Conservation (phyloP, 2,797 vertebrate species). For the Alauda arvensis region DNA sequence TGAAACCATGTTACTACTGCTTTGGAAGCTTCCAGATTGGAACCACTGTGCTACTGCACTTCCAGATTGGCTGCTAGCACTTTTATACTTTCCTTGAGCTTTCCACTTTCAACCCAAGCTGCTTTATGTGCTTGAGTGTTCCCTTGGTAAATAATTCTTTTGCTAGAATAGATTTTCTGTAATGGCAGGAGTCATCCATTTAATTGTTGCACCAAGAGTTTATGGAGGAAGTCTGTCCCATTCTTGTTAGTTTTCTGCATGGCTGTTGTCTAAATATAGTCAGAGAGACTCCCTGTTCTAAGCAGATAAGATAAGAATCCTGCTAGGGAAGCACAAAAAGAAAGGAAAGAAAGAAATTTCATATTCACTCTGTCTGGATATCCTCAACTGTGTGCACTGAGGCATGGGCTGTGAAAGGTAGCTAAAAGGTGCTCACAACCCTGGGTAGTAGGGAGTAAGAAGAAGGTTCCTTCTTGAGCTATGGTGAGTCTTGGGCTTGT, state of each 20-base stretch:
- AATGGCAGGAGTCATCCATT: not conserved
- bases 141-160: conserved; percentile 40
- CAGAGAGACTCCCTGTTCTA: not conserved
- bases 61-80: not conserved
- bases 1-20: not conserved
- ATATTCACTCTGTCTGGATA: not conserved
- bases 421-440: not conserved
- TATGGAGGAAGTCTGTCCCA: conserved; percentile 21
- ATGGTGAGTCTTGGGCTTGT: not conserved
- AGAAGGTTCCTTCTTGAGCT: not conserved
- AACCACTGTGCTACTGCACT: not conserved
- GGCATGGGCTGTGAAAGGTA: not conserved
- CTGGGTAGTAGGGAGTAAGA: not conserved
- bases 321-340: not conserved
- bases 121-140: not conserved
- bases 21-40: not conserved
- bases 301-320: conserved; percentile 25
- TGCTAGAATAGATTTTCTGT: conserved; percentile 5
- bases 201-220: conserved; percentile 16
- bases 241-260: conserved; percentile 11
- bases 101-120: conserved; percentile 1
- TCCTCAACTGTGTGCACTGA: not conserved
- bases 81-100: conserved; percentile 12
- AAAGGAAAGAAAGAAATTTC: not conserved
- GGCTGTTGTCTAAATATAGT: conserved; percentile 1